These are phyloP conservation scores for Larimichthys polyactis DNA, from an alignment of 2,113 vertebrate species.

Conservation along the genomic window DNA sequence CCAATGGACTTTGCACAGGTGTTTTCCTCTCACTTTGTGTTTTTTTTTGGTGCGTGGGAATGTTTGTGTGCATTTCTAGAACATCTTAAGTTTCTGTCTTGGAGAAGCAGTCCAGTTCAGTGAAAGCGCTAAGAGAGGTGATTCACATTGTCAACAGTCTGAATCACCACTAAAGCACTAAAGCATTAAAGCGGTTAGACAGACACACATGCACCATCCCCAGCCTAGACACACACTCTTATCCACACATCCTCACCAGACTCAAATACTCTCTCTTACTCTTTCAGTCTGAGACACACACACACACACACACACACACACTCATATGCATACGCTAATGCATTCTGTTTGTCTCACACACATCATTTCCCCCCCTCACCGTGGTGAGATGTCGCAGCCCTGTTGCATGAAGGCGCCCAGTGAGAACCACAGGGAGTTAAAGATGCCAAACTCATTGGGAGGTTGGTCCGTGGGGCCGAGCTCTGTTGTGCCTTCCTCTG, in stretches of 20 bases:
- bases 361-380: slow-evolving; percentile 82
- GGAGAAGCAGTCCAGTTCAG: slow-evolving; percentile 31
- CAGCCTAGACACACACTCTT: slow-evolving; percentile 30
- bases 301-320: neutral
- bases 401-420: slow-evolving; percentile 99
- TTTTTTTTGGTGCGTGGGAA: slow-evolving; percentile 9
- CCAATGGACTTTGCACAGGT: slow-evolving; percentile 39
- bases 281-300: slow-evolving; percentile 11
- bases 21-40: slow-evolving; percentile 47
- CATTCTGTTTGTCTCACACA: slow-evolving; percentile 29
- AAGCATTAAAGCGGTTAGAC: slow-evolving; percentile 34
- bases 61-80: neutral
- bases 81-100: slow-evolving; percentile 14
- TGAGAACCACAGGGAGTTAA: slow-evolving; percentile 99
- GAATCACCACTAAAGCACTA: slow-evolving; percentile 47
- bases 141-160: slow-evolving; percentile 57
- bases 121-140: slow-evolving; percentile 47
- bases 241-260: slow-evolving; percentile 5
- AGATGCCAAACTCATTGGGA: slow-evolving; percentile 99
- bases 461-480: slow-evolving; percentile 93
- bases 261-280: slow-evolving; percentile 28
- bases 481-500: slow-evolving; percentile 94
- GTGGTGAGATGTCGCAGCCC: slow-evolving; percentile 99
- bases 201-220: slow-evolving; percentile 6
- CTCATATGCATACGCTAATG: slow-evolving; percentile 20